Percentiles rank a stretch among this genome's conserved stretches.
These are phyloP conservation scores for Arbacia lixula DNA, from an alignment of 53 echinoderm and acorn worm species.

Conservation along the genomic window DNA sequence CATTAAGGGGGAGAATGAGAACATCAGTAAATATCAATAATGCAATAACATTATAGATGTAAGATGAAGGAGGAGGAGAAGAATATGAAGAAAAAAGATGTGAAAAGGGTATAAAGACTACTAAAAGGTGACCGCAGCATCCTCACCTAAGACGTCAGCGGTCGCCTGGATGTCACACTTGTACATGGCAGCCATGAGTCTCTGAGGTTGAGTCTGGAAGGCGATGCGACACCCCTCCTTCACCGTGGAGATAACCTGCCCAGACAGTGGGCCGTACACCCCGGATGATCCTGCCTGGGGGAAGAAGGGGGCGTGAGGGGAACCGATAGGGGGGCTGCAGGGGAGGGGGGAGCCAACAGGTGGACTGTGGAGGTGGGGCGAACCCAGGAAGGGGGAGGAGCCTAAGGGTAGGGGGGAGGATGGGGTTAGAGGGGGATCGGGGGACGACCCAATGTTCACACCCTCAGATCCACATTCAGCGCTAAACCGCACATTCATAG, in stretches of 20 bases:
- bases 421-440: too few species aligned
- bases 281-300: too few species aligned
- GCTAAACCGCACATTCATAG: too few species aligned
- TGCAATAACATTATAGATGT: too few species aligned
- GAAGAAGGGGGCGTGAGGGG: conserved; percentile 10
- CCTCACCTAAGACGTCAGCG: conserved; percentile 92
- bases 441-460: not conserved
- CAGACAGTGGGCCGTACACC: conserved; percentile 91
- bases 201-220: conserved; percentile 86
- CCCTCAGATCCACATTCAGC: not conserved
- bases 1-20: too few species aligned
- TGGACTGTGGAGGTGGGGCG: not conserved
- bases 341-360: conserved; percentile 38
- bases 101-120: too few species aligned
- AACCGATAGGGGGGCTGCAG: conserved; percentile 20
- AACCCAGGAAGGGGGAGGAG: not conserved
- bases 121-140: too few species aligned
- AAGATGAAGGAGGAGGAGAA: too few species aligned
- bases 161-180: conserved; percentile 97
- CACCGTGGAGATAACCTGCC: conserved; percentile 95
- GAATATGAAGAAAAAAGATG: too few species aligned
- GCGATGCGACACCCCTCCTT: conserved; percentile 90
- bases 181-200: conserved; percentile 98
- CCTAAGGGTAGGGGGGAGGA: not conserved
- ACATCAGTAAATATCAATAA: too few species aligned